These are phyloP conservation scores for Calephelis nemesis DNA, from an alignment of 1,140 invertebrate species.

Conservation along the genomic window DNA sequence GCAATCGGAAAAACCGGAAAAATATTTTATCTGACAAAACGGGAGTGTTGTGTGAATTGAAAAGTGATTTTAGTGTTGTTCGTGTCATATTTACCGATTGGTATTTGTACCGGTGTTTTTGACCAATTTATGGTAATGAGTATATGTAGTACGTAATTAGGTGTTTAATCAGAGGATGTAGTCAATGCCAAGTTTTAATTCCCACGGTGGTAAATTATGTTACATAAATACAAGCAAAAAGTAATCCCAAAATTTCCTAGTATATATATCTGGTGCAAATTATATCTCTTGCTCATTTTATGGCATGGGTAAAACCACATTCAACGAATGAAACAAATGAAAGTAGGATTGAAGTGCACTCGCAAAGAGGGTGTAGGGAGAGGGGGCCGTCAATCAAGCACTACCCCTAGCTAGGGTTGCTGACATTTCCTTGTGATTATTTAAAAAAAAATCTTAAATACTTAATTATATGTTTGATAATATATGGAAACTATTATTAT, in stretches of 20 bases:
- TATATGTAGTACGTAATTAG: conserved; percentile 31
- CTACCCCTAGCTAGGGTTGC: conserved; percentile 2
- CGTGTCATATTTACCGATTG: conserved; percentile 15
- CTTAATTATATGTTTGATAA: no score
- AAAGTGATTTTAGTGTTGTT: conserved; percentile 3
- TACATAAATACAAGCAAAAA: not conserved
- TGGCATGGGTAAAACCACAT: not conserved
- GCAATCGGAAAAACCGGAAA: conserved; percentile 6
- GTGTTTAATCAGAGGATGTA: conserved; percentile 37
- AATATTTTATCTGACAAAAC: not conserved
- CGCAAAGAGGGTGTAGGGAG: conserved; percentile 8
- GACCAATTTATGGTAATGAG: conserved; percentile 52
- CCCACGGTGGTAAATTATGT: not conserved
- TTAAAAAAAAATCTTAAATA: no score
- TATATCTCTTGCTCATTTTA: not conserved
- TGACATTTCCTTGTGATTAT: not conserved
- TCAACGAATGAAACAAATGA: not conserved
- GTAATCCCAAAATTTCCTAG: not conserved
- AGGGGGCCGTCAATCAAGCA: conserved; percentile 5
- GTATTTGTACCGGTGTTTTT: conserved; percentile 34
- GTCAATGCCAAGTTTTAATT: conserved; percentile 53
- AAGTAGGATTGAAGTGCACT: conserved; percentile 4
- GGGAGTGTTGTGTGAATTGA: conserved; percentile 8
- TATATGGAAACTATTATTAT: no score
- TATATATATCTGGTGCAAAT: not conserved